Evolutionary conservation across 2,888 invertebrate species (phyloP), one percentile per base, ranked within the genome.

Genomic region (Atethmia centrago): DNA sequence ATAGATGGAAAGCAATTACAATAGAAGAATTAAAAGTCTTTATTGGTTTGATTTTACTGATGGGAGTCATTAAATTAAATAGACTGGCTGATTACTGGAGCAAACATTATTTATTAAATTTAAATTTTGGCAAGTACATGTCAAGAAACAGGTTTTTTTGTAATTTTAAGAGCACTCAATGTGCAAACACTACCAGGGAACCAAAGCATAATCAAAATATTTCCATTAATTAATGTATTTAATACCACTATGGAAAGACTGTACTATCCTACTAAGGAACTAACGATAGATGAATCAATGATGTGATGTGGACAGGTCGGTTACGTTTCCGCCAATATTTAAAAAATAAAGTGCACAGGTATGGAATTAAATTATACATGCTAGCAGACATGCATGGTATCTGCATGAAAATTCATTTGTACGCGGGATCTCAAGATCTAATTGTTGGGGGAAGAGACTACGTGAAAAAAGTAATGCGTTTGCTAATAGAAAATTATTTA

Each of bases 401-500:
- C 49, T 49, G 49, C 49, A 49, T 49, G 49, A 49, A 49, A 49
- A 49, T 19, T 49, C 21, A 49, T 49, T 49, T 49, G 42, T 69
- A 61, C 8, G 49, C 49, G 8, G 49, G 49, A 8, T 49, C 49
- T 49, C 21, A 49, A 49, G 49, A 49, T 49, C 49, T 49, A 49
- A 49, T 21, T 8, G 21, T 49, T 49, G 49, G 21, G 49, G 49
- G 49, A 21, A 49, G 49, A 49, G 49, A 49, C 8, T 9, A 49
- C 49, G 21, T 49, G 19, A 49, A 49, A 49, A 49, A 49, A 49
- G 49, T 49, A 21, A 49, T 49, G 8, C 49, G 49, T 40, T 40
- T 40, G 40, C 40, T 40, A 40, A 40, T 40, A 40, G 40, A 40
- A 40, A 40, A 40, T 40, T 40, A 40, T 40, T 40, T 40, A 40